Evolutionary conservation across 2,797 vertebrate species (phyloP).

Genomic region (Microctenopoma stevenorrisi): DNA sequence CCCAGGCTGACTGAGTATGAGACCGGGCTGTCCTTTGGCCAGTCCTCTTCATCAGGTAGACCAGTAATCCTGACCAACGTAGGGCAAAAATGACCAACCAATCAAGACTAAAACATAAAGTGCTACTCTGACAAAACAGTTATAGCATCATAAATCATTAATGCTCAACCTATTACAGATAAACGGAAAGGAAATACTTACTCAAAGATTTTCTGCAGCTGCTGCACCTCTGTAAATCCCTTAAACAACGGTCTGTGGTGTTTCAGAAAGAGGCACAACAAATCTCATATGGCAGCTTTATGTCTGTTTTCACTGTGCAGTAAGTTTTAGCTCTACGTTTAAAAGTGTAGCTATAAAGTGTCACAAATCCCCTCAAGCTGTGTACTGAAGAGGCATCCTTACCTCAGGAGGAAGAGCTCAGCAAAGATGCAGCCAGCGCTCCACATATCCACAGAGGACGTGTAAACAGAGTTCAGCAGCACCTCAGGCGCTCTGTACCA

Average conservation of each 20-base stretch:
- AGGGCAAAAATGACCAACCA: not conserved
- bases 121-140: not conserved
- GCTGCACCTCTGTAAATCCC: slow-evolving; percentile 79
- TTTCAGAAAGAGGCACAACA: slow-evolving; percentile 1
- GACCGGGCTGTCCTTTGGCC: slow-evolving; percentile 80
- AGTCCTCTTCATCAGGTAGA: slow-evolving; percentile 80
- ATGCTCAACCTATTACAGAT: not conserved
- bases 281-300: not conserved
- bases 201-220: slow-evolving; percentile 86
- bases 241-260: slow-evolving; percentile 79
- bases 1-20: slow-evolving; percentile 70
- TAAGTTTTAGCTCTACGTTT: not conserved
- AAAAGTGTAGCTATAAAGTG: not conserved
- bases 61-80: slow-evolving; percentile 75
- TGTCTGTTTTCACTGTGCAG: not conserved
- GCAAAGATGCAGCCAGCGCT: slow-evolving; percentile 86
- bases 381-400: not conserved
- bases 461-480: slow-evolving; percentile 82
- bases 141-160: not conserved
- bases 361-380: slow-evolving; percentile 9
- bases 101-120: not conserved
- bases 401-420: slow-evolving; percentile 84
- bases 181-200: slow-evolving; percentile 59
- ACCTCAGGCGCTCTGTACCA: slow-evolving; percentile 88
- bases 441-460: slow-evolving; percentile 86